These are phyloP conservation scores for Scartelaos histophorus DNA, from an alignment of 2,113 vertebrate species.

Conservation along the genomic window DNA sequence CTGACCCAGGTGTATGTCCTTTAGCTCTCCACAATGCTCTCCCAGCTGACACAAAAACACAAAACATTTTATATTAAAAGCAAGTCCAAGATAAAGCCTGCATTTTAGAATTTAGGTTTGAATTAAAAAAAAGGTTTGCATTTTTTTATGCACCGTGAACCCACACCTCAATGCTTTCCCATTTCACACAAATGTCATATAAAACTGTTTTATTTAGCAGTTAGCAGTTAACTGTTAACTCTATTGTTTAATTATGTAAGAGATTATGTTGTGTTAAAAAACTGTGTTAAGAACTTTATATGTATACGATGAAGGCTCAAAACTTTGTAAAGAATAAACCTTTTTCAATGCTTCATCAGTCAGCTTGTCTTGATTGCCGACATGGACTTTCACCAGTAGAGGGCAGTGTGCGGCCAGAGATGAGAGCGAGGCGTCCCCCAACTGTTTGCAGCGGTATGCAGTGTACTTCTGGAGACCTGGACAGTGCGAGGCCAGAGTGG, in stretches of 20 bases:
- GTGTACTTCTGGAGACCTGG: slow-evolving; percentile 91
- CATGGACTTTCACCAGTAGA: slow-evolving; percentile 93
- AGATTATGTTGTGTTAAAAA: too few species aligned
- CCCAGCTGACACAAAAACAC: slow-evolving; percentile 80
- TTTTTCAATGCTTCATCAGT: slow-evolving; percentile 91
- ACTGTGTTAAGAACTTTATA: too few species aligned
- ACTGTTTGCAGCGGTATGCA: slow-evolving; percentile 95
- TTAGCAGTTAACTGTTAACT: too few species aligned
- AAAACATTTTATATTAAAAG: not conserved
- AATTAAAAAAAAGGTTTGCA: too few species aligned
- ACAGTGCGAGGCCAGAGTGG: slow-evolving; percentile 89
- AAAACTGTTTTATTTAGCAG: too few species aligned
- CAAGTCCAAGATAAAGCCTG: not conserved
- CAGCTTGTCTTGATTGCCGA: slow-evolving; percentile 97
- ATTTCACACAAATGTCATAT: too few species aligned
- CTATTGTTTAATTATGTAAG: too few species aligned
- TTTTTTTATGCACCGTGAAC: too few species aligned
- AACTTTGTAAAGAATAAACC: slow-evolving; percentile 70
- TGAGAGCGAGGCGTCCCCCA: slow-evolving; percentile 90
- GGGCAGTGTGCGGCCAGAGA: slow-evolving; percentile 90
- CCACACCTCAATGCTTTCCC: too few species aligned
- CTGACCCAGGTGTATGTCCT: slow-evolving; percentile 96
- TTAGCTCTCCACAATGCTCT: slow-evolving; percentile 89
- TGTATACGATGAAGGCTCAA: not conserved
- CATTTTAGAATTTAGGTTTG: too few species aligned